Percentiles rank a stretch among this genome's conserved stretches.
These are phyloP conservation scores for Cosmopolites sordidus DNA, from an alignment of 2,888 invertebrate species.

Conservation along the genomic window DNA sequence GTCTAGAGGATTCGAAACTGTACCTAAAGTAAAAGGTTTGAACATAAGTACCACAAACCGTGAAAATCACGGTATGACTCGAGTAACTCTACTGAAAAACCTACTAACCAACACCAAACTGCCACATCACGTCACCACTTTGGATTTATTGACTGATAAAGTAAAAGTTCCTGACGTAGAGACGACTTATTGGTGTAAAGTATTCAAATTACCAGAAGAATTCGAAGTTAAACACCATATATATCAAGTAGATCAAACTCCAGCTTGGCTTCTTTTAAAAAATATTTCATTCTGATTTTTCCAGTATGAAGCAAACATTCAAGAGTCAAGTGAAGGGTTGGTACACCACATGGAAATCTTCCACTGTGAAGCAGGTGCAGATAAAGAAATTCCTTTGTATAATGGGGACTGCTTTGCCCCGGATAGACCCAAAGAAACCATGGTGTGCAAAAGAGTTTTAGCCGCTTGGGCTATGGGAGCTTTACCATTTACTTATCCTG, in stretches of 20 bases:
- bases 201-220: conserved; percentile 71
- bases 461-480: conserved; percentile 99
- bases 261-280: too few relatives aligned
- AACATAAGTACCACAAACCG: conserved; percentile 54
- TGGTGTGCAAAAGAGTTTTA: conserved; percentile 78
- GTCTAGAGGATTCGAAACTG: conserved; percentile 72
- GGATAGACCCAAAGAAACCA: conserved; percentile 69
- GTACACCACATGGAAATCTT: conserved; percentile 99
- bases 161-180: conserved; percentile 76
- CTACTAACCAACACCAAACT: conserved; percentile 43
- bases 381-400: conserved; percentile 69
- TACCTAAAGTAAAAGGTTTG: conserved; percentile 64
- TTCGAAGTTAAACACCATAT: conserved; percentile 72
- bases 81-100: conserved; percentile 67
- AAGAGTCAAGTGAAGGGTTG: conserved; percentile 73
- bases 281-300: conserved; percentile 13
- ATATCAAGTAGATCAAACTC: conserved; percentile 58
- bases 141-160: conserved; percentile 60
- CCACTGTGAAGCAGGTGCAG: conserved; percentile 75
- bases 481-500: conserved; percentile 75
- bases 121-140: conserved; percentile 51
- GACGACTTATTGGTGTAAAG: conserved; percentile 97
- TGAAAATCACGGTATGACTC: conserved; percentile 66
- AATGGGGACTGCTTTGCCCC: conserved; percentile 79
- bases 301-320: conserved; percentile 79